Base-by-base conservation (phyloP, 2,888 invertebrate genomes). In the Parthenolecanium corni region DNA sequence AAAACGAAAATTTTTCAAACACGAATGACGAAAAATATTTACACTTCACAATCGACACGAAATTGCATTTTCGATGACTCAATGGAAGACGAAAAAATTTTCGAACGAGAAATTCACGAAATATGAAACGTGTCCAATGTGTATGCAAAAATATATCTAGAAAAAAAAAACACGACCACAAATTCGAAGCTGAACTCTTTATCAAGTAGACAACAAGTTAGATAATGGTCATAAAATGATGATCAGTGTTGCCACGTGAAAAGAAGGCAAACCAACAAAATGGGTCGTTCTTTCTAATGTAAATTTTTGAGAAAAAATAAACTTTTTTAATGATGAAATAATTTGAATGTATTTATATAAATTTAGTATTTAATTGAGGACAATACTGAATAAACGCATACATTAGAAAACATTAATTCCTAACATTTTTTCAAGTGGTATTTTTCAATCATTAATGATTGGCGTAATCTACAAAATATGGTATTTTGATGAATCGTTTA, bases 151-250 rank as follows among this genome's bases (percentile, higher is more conserved):
- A 31, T 6, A 31, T 6, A 31, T 31, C 31, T 31, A 31, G 31
- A 31, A 31, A 44, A 12, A 18, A 44, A 44, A 44, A 31, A 31
- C 31, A 31, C 31, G 31, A 31, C 31, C 5, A 31, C 31, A 9
- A 31, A 44, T 47, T 23, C 21, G 24, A 24, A 52, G 25, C 52
- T 23, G 4, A 31, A 31, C 16, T 52, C n/a, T 20, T 52, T 52
- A 52, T 52, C 52, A 52, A 49, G 24, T 16, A 52, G 36, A 52
- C 52, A 52, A 18, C 25, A 52, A n/a, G n/a, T 25, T 31, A 52
- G 9, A 21, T 25, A 31, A 52, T 16, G 16, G 52, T 25, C 18
- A 12, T 31, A 31, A 31, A 31, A 52, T 52, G 23, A 1, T 4
- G 4, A 31, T 31, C 52, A 52, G 52, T 52, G 52, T 16, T 6